Conservation (phyloP, 2,888 invertebrate genomes). For the Xanthia icteritia region DNA sequence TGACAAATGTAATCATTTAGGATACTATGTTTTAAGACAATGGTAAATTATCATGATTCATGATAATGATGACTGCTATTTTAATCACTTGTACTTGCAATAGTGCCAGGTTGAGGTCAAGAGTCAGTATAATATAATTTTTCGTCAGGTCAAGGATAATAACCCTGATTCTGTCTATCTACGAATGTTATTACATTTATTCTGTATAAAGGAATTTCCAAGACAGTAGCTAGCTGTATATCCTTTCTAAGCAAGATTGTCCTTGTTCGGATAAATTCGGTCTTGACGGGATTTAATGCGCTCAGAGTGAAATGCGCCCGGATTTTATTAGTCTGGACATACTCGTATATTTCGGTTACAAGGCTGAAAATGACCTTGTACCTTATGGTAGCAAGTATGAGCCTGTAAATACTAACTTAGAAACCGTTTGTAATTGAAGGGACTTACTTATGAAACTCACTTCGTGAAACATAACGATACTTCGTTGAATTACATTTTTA, state of each 20-base stretch:
- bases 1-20: background rate
- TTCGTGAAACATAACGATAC: background rate
- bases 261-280: conserved; percentile 34
- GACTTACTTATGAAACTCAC: background rate
- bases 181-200: conserved; percentile 16
- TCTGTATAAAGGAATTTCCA: conserved; percentile 6
- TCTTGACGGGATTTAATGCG: conserved; percentile 37
- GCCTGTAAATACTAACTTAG: background rate
- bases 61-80: background rate
- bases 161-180: conserved; percentile 3
- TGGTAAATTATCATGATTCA: background rate
- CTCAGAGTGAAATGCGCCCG: conserved; percentile 30
- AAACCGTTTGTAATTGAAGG: background rate
- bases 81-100: background rate
- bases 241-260: conserved; percentile 16
- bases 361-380: background rate
- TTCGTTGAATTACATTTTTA: background rate
- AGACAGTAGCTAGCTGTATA: conserved; percentile 19
- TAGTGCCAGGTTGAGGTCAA: background rate
- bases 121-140: background rate
- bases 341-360: conserved; percentile 17
- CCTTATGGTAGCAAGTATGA: background rate
- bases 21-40: background rate
- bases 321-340: conserved; percentile 43
- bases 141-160: background rate